Evolutionary conservation across 2,888 invertebrate species (phyloP).

Genomic region (Uropetala carovei): DNA sequence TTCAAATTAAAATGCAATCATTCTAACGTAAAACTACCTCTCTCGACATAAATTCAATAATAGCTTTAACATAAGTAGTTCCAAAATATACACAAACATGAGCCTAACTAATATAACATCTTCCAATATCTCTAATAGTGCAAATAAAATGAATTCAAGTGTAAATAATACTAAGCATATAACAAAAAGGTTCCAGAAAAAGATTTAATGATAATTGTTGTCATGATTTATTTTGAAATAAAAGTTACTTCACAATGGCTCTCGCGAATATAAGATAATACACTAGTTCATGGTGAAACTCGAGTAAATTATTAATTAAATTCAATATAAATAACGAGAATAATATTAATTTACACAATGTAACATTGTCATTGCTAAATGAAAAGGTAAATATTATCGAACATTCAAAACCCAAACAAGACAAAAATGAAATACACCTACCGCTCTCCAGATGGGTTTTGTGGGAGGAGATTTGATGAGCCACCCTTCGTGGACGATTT

Average conservation of each 20-base stretch:
- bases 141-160: too few species aligned
- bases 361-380: background rate
- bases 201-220: too few species aligned
- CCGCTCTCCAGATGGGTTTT: conserved; percentile 94
- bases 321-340: conserved; percentile 56
- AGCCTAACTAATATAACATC: too few species aligned
- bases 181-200: too few species aligned
- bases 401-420: conserved; percentile 66
- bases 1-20: too few species aligned
- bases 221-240: background rate
- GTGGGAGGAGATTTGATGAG: conserved; percentile 96
- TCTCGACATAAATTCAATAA: too few species aligned
- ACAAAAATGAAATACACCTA: conserved; percentile 78
- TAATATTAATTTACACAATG: background rate
- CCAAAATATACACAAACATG: too few species aligned
- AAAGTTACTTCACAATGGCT: conserved; percentile 17
- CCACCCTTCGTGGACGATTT: conserved; percentile 94
- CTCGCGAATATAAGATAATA: background rate
- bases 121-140: too few species aligned
- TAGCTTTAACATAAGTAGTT: too few species aligned
- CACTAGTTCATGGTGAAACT: background rate
- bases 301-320: conserved; percentile 64
- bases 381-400: background rate
- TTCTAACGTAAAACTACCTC: too few species aligned
- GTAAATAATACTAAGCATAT: too few species aligned